Evolutionary conservation across 2,113 vertebrate species (phyloP).

Genomic region (Ranitomeya imitator): DNA sequence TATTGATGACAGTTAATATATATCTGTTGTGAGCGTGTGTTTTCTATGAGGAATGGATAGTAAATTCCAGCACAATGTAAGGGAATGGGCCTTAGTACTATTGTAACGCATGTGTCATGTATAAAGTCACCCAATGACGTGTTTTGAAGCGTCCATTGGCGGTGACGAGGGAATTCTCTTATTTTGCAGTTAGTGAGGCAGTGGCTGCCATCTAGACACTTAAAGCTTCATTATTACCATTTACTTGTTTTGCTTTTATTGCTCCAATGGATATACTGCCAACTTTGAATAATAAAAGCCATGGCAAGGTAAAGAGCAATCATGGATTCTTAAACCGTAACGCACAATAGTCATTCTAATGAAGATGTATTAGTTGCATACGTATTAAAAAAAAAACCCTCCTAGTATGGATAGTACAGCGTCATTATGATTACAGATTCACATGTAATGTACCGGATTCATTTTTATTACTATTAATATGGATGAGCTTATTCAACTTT

Average conservation of each 20-base stretch:
- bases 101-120: neutral
- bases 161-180: neutral
- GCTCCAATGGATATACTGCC: neutral
- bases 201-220: neutral
- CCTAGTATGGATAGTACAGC: neutral
- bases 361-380: neutral
- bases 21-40: too few relatives aligned
- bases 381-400: neutral
- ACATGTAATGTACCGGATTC: neutral
- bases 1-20: too few relatives aligned
- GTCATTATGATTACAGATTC: neutral
- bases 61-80: neutral
- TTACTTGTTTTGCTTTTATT: neutral
- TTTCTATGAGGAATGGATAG: too few relatives aligned
- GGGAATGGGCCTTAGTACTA: neutral
- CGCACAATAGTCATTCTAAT: neutral
- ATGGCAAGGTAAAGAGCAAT: slow-evolving; percentile 1
- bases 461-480: slow-evolving; percentile 4
- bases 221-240: neutral
- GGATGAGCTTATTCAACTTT: neutral
- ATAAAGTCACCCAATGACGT: neutral
- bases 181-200: neutral
- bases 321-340: neutral
- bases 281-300: neutral
- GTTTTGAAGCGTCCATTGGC: neutral